These are phyloP conservation scores for Poeciliopsis turrubarensis DNA, from an alignment of 2,113 vertebrate genomes.

Conservation along the genomic window DNA sequence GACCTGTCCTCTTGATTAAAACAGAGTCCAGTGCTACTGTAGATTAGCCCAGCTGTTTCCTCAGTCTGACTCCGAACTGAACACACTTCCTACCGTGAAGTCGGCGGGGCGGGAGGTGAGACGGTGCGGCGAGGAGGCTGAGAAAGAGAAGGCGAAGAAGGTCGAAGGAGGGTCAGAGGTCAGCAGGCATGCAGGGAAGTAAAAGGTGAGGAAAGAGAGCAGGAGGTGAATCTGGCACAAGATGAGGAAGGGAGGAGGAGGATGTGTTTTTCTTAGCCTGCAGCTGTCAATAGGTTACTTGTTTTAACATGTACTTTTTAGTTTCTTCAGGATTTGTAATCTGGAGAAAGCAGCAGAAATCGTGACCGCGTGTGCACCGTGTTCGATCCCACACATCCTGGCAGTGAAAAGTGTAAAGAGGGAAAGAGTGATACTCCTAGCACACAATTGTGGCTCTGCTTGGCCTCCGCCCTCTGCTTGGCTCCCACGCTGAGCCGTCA, in stretches of 20 bases:
- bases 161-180: slow-evolving; percentile 49
- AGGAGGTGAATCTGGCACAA: slow-evolving; percentile 55
- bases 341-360: slow-evolving; percentile 22
- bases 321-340: slow-evolving; percentile 24
- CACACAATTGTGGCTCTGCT: slow-evolving; percentile 66
- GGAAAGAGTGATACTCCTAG: slow-evolving; percentile 55
- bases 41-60: slow-evolving; percentile 81
- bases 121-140: slow-evolving; percentile 22
- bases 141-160: slow-evolving; percentile 29
- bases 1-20: slow-evolving; percentile 69
- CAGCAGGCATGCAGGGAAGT: slow-evolving; percentile 47
- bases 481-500: slow-evolving; percentile 79
- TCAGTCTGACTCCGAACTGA: slow-evolving; percentile 64
- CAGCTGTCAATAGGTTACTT: slow-evolving; percentile 25
- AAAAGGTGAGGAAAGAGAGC: slow-evolving; percentile 43
- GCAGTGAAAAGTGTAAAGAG: slow-evolving; percentile 20
- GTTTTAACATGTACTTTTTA: slow-evolving; percentile 41
- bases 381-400: slow-evolving; percentile 21
- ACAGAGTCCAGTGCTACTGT: slow-evolving; percentile 58
- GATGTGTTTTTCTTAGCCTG: slow-evolving; percentile 25
- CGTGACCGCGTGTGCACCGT: neutral
- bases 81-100: slow-evolving; percentile 59
- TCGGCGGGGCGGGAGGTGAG: slow-evolving; percentile 20
- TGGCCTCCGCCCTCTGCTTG: slow-evolving; percentile 67
- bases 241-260: slow-evolving; percentile 63